Evolutionary conservation across 2,113 vertebrate species (phyloP).

Genomic region (Pycnonotus jocosus): DNA sequence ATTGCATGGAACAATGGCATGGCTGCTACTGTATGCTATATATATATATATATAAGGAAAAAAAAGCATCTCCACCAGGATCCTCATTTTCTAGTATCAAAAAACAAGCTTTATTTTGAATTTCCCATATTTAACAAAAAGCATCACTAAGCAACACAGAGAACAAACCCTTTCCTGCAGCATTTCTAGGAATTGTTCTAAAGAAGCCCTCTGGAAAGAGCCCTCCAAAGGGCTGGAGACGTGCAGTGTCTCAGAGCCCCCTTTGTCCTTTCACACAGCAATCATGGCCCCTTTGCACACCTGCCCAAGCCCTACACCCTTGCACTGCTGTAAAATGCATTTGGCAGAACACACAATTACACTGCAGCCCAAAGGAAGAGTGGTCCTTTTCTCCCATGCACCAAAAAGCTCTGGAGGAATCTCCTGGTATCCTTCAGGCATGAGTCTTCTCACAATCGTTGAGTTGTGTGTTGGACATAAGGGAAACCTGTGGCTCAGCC

Average conservation of each 20-base stretch:
- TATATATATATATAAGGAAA: fast-evolving
- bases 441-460: background rate
- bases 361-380: background rate
- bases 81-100: background rate
- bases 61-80: background rate
- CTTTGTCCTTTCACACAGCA: background rate
- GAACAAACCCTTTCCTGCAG: background rate
- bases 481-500: background rate
- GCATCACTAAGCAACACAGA: background rate
- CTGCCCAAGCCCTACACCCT: background rate
- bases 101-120: background rate
- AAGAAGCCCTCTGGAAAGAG: background rate
- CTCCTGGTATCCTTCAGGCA: background rate
- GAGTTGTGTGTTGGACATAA: background rate
- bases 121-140: background rate
- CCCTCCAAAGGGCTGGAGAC: background rate
- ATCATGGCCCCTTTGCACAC: background rate
- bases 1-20: background rate
- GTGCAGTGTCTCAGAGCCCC: background rate
- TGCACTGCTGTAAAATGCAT: background rate
- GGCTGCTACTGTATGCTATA: background rate
- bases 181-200: background rate
- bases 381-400: background rate
- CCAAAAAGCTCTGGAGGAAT: background rate
- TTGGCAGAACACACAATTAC: background rate